A percentile compares a stretch with the other conserved stretches of the same genome.
phyloP scores from a whole-genome alignment of 2,113 vertebrate species.

The Panthera leo region DNA sequence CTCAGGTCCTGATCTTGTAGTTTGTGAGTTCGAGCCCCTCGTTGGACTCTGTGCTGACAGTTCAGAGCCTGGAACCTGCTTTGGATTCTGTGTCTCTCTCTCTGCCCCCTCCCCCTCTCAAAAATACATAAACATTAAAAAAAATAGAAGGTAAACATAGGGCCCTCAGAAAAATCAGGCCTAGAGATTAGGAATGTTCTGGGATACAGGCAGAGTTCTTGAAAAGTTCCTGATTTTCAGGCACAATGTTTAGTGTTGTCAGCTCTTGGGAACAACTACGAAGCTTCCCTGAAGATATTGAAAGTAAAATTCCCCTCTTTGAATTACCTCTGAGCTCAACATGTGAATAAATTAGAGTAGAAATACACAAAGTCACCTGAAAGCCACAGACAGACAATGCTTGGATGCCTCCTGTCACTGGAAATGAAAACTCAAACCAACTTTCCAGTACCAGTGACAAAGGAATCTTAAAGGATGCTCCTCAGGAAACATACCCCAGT shows the following conservation, averaged over 20 bases:
- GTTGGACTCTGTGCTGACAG: too few species aligned
- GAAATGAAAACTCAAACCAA: not conserved
- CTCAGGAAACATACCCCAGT: not conserved
- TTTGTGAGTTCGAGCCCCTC: too few species aligned
- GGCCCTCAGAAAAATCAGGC: not conserved
- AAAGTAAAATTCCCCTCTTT: not conserved
- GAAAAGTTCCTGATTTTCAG: not conserved
- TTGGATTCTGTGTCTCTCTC: too few species aligned
- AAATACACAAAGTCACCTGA: not conserved
- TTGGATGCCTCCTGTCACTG: not conserved
- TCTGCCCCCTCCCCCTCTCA: too few species aligned
- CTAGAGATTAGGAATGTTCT: not conserved
- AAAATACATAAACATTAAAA: too few species aligned
- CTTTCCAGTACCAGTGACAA: not conserved
- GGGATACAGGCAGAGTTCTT: not conserved
- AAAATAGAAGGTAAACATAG: not conserved
- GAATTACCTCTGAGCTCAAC: not conserved
- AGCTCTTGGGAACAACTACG: not conserved
- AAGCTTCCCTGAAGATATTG: not conserved
- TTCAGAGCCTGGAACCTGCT: too few species aligned
- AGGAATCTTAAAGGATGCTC: not conserved
- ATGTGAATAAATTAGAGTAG: conserved; percentile 3
- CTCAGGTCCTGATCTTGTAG: too few species aligned
- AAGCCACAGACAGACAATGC: not conserved
- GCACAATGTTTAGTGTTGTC: not conserved